Base-by-base conservation (phyloP, 2,888 invertebrate species). In the Phyllotreta cruciferae region DNA sequence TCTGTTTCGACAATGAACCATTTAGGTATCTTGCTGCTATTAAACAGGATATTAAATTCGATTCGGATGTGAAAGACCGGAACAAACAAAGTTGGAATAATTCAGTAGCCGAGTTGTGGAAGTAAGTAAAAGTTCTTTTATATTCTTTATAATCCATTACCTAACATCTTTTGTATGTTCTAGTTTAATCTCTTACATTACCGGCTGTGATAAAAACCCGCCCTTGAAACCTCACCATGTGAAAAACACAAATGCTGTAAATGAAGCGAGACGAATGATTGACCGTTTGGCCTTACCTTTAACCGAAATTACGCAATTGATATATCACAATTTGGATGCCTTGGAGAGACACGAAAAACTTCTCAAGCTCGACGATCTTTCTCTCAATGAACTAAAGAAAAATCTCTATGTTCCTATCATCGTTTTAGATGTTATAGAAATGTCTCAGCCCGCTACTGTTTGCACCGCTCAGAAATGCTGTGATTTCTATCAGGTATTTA, bases 1-100 rank as follows among this genome's bases (percentile, higher is more conserved):
- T 79, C 63, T 79, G 77, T 62, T 74, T 79, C 44, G 80, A 80
- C 56, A 79, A 79, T 64, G 79, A 79, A 64, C 71, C 74, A 8
- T 79, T 79, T 60, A 71, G 74, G 47, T 76, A 72, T 70, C 67
- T 80, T 58, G 75, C 76, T 7, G 78, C 77, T 10, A 53, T 69
- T n/a, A 73, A 77, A 47, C 56, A 73, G 38, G 70, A 68, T n/a
- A 52, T 74, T n/a, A 56, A 67, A 10, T 67, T 74, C 36, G 61
- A 55, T 24, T 49, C 63, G 10, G 38, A 62, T 0, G 41, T 66
- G 6, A 67, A 68, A 41, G 13, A 53, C 1, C 53, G 49, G 38
- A 65, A 58, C 45, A 65, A 56, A n/a, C 66, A 70, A 52, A 66
- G 63, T 35, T 77, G 74, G 75, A 68, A 67, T 14, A 69, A 70